Base-by-base conservation (phyloP, 1,140 invertebrate species). In the Drosophila pruinosa region DNA sequence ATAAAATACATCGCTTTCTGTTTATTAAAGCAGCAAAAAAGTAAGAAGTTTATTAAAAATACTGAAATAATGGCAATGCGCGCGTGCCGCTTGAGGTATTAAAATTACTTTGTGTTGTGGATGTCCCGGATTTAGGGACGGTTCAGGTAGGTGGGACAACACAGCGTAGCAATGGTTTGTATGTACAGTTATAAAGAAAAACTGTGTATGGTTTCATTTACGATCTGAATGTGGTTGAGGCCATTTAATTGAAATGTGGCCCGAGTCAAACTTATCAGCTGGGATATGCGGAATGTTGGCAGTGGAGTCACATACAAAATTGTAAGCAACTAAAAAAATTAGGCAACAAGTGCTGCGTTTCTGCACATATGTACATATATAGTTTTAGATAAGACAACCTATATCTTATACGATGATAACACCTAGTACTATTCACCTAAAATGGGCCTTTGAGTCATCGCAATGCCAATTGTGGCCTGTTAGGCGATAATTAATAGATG, bases 391-490 rank as follows among this genome's bases (percentile, higher is more conserved):
- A 68, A 62, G 36, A n/a, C 26, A 21, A 62, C 14, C 65, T 31
- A 24, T 62, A 68, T 61, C 47, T 26, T 68, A 39, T 28, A 22
- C 28, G 28, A 14, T 43, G 61, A 71, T 71, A 71, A 65, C 61
- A 36, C 15, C 19, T 24, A 24, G 12, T 38, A 47, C 34, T 34
- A 71, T 64, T 64, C 41, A 31, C 39, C 34, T 17, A 48, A 48
- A 70, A 22, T 54, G 59, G 12, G 34, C 7, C 34, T 17, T 43
- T 71, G 68, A 71, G 31, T 64, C 68, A 71, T 43, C 5, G 17
- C 19, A 17, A 19, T 17, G 17, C 36, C 36, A 15, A 15, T 38
- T n/a, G n/a, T n/a, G n/a, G n/a, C n/a, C n/a, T n/a, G n/a, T n/a
- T 14, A 53, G 47, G 15, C 38, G 41, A 70, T 47, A 65, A 65